These are phyloP conservation scores for Macropis europaea DNA, from an alignment of 2,888 invertebrate genomes.

Conservation along the genomic window DNA sequence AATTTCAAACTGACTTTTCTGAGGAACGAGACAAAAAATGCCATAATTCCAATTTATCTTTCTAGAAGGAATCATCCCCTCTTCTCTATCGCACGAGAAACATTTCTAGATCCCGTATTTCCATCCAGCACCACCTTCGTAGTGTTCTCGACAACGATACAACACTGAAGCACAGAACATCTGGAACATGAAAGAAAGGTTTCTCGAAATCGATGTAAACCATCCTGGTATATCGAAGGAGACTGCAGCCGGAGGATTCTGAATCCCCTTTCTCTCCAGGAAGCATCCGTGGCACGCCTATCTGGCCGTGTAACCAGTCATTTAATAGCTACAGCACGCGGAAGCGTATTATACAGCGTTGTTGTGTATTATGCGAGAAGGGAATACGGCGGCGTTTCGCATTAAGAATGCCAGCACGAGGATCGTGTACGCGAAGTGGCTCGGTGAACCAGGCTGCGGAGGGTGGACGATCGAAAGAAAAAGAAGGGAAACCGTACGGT, in stretches of 20 bases:
- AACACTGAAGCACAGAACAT: no score
- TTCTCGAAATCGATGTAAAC: no score
- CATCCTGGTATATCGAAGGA: no score
- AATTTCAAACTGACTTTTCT: no score
- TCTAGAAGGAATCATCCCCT: no score
- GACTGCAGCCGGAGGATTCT: slow-evolving; percentile 17
- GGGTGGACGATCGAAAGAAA: slow-evolving; percentile 17
- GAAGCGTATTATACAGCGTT: slow-evolving; percentile 66
- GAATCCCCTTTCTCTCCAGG: slow-evolving; percentile 34
- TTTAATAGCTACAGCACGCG: slow-evolving; percentile 72
- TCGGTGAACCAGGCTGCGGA: not conserved
- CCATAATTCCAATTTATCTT: no score
- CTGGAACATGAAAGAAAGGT: no score
- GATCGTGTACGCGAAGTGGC: slow-evolving; percentile 22
- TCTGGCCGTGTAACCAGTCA: slow-evolving; percentile 68
- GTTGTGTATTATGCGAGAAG: slow-evolving; percentile 61
- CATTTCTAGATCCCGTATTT: no score
- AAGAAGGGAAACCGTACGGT: not conserved
- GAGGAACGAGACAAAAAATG: no score
- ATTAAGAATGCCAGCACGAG: slow-evolving; percentile 60
- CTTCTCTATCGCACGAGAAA: no score
- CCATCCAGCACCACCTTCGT: no score
- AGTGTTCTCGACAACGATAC: no score
- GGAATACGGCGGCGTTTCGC: slow-evolving; percentile 46
- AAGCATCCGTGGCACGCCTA: slow-evolving; percentile 63